phyloP scores from a whole-genome alignment of 2,797 vertebrate species.

The Spinibarbus caldwelli region DNA sequence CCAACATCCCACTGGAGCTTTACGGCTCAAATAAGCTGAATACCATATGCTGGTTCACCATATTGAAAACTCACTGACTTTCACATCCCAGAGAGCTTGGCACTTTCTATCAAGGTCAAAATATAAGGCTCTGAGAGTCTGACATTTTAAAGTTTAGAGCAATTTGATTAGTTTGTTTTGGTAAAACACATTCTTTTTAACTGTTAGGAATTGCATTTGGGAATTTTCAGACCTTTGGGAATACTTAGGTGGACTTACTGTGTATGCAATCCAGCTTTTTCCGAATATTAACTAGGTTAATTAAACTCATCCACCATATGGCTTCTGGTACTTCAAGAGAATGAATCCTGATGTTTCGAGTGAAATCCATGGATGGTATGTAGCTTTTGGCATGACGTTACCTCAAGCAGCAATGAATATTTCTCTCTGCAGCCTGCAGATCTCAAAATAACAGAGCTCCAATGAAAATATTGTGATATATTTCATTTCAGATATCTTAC shows the following conservation, averaged over 20 bases:
- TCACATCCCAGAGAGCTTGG: slow-evolving; percentile 4
- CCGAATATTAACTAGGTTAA: slow-evolving; percentile 50
- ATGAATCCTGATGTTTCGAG: slow-evolving; percentile 21
- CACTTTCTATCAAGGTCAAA: slow-evolving; percentile 18
- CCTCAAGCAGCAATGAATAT: slow-evolving; percentile 43
- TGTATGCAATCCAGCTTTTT: slow-evolving; percentile 30
- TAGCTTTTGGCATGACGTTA: slow-evolving; percentile 41
- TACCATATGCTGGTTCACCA: slow-evolving; percentile 39
- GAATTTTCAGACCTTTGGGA: slow-evolving; percentile 16
- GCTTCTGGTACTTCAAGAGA: slow-evolving; percentile 26
- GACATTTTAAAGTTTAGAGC: not conserved
- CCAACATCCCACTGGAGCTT: slow-evolving; percentile 46
- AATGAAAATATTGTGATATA: slow-evolving; percentile 57
- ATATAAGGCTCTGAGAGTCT: not conserved
- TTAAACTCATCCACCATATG: slow-evolving; percentile 56
- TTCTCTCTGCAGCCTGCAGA: slow-evolving; percentile 43
- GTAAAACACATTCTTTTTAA: not conserved
- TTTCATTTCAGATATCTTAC: slow-evolving; percentile 56
- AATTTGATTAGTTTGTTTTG: not conserved
- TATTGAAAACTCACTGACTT: slow-evolving; percentile 20
- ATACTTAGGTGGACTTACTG: slow-evolving; percentile 3
- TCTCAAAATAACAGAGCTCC: slow-evolving; percentile 49
- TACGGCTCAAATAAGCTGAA: slow-evolving; percentile 43
- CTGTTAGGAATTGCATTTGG: not conserved
- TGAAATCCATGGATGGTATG: slow-evolving; percentile 29